These are phyloP conservation scores for Coelinius sp. DNA, from an alignment of 2,888 invertebrate species.

Conservation along the genomic window DNA sequence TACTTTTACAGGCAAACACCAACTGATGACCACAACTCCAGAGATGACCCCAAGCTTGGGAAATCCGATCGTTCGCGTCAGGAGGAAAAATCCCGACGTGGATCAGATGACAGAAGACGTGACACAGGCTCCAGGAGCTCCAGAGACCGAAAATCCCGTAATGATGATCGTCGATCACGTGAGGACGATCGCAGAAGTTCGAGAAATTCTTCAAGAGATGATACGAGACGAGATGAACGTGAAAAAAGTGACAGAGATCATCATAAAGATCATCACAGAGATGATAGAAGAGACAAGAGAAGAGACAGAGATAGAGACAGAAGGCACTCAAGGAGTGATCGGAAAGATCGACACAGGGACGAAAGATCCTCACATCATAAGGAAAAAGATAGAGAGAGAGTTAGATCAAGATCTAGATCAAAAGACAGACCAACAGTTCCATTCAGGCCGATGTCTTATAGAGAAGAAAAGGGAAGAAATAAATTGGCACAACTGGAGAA, in stretches of 20 bases:
- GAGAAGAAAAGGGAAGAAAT: slow-evolving; percentile 70
- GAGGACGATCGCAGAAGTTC: slow-evolving; percentile 59
- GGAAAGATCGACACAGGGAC: slow-evolving; percentile 65
- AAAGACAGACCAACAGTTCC: slow-evolving; percentile 57
- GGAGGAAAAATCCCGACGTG: slow-evolving; percentile 58
- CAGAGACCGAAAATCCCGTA: slow-evolving; percentile 50
- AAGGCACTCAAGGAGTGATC: slow-evolving; percentile 62
- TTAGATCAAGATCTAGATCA: slow-evolving; percentile 64
- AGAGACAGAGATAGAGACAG: slow-evolving; percentile 61
- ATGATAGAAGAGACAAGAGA: slow-evolving; percentile 42
- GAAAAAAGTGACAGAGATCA: slow-evolving; percentile 52
- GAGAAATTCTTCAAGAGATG: slow-evolving; percentile 57
- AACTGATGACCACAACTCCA: slow-evolving; percentile 57
- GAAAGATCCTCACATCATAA: slow-evolving; percentile 61
- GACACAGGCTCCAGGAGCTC: slow-evolving; percentile 58
- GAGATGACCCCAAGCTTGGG: slow-evolving; percentile 60
- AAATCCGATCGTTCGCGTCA: slow-evolving; percentile 53
- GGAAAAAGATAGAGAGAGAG: slow-evolving; percentile 66
- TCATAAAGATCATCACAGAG: slow-evolving; percentile 14
- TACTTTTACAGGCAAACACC: slow-evolving; percentile 70
- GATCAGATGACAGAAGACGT: slow-evolving; percentile 60
- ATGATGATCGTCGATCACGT: slow-evolving; percentile 59
- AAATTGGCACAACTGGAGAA: slow-evolving; percentile 72
- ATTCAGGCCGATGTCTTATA: slow-evolving; percentile 61
- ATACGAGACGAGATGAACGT: slow-evolving; percentile 59